A percentile compares a stretch with the other conserved stretches of the same genome.
Conservation (phyloP, 2,113 vertebrate species). For the Lethenteron reissneri region DNA sequence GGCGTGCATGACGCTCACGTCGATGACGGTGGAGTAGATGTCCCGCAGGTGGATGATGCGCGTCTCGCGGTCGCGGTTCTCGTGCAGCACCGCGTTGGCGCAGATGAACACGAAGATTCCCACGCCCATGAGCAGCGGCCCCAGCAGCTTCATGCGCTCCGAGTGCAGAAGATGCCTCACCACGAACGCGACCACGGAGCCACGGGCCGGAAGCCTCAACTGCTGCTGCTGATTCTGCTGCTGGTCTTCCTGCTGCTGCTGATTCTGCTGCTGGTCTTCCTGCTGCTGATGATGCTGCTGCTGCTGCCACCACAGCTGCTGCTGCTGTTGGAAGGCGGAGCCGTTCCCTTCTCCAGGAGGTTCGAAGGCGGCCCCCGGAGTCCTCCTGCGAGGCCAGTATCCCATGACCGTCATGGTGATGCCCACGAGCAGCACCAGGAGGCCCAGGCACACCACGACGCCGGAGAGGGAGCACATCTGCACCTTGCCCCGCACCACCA, state of each 20-base stretch:
- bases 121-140: constrained; percentile 80
- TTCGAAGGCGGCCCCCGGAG: neutral
- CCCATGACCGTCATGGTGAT: constrained; percentile 61
- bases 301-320: neutral
- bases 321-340: neutral
- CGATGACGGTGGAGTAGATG: constrained; percentile 93
- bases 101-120: constrained; percentile 96
- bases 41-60: constrained; percentile 82
- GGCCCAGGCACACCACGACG: constrained; percentile 49
- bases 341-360: no score
- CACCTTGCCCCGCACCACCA: constrained; percentile 77
- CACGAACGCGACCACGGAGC: constrained; percentile 42
- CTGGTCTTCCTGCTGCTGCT: neutral
- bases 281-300: no score
- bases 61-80: constrained; percentile 77
- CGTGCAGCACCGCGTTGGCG: constrained; percentile 72
- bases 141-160: constrained; percentile 71
- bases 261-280: neutral
- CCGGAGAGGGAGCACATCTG: constrained; percentile 63
- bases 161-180: constrained; percentile 52
- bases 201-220: constrained; percentile 4
- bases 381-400: constrained; percentile 55
- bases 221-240: neutral
- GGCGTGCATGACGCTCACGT: constrained; percentile 20
- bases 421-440: constrained; percentile 59